These are phyloP conservation scores for Neria commutata DNA, from an alignment of 2,888 invertebrate genomes.

Conservation along the genomic window DNA sequence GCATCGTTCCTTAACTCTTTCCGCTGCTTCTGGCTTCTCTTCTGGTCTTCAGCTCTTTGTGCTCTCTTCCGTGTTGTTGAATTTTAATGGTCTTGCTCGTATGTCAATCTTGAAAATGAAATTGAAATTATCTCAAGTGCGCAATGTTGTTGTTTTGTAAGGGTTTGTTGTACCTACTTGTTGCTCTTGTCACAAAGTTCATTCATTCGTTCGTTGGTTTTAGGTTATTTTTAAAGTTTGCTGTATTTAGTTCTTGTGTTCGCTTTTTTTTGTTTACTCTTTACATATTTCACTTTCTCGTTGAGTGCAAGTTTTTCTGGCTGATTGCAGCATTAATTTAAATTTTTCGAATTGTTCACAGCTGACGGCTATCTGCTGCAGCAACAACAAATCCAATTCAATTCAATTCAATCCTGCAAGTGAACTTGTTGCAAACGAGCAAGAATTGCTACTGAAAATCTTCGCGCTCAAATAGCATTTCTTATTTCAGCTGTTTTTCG, in stretches of 20 bases:
- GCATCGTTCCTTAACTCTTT: slow-evolving; percentile 32
- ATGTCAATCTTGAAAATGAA: too few species aligned
- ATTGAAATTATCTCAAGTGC: too few species aligned
- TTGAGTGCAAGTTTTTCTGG: too few species aligned
- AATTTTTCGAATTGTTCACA: too few species aligned
- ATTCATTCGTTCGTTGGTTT: not conserved
- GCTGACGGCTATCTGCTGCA: too few species aligned
- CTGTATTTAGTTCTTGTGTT: not conserved
- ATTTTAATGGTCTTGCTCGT: not conserved
- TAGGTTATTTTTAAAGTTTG: not conserved
- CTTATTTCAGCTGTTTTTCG: not conserved
- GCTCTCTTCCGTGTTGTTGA: slow-evolving; percentile 35
- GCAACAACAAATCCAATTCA: too few species aligned
- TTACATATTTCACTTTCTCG: not conserved
- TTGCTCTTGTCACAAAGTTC: not conserved
- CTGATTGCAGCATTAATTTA: too few species aligned
- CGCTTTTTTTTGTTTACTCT: slow-evolving; percentile 3
- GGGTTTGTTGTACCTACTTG: not conserved
- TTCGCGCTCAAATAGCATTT: slow-evolving; percentile 42
- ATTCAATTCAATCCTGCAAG: too few species aligned
- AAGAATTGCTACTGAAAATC: slow-evolving; percentile 48
- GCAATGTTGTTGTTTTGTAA: not conserved
- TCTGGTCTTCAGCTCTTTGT: slow-evolving; percentile 20
- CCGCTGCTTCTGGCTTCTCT: slow-evolving; percentile 4
- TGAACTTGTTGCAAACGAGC: slow-evolving; percentile 48